Percentiles rank a stretch among this genome's conserved stretches.
Evolutionary conservation across 2,888 invertebrate genomes (phyloP).

Genomic region (Podotricha telesiphe): DNA sequence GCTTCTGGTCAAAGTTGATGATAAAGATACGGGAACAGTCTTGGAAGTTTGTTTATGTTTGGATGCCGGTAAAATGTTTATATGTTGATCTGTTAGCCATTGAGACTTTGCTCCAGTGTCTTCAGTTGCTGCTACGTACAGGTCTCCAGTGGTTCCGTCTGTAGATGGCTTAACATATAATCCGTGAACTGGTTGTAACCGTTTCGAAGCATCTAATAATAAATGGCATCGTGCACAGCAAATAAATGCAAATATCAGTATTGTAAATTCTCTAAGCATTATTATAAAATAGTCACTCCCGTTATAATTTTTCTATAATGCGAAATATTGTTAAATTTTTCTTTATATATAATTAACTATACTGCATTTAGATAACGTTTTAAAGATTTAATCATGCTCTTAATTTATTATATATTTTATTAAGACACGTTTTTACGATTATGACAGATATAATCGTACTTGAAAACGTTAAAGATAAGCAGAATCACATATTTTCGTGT

Average conservation of each 20-base stretch:
- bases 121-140: constrained; percentile 77
- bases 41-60: constrained; percentile 51
- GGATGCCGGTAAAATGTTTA: constrained; percentile 63
- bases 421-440: constrained; percentile 45
- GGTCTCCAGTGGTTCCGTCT: constrained; percentile 73
- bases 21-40: constrained; percentile 49
- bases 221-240: constrained; percentile 51
- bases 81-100: constrained; percentile 72
- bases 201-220: constrained; percentile 56
- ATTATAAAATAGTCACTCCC: constrained; percentile 10
- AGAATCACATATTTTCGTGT: constrained; percentile 1
- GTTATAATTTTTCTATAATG: background rate
- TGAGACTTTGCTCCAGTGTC: constrained; percentile 68
- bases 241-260: constrained; percentile 41
- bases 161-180: constrained; percentile 72
- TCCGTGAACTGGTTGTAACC: constrained; percentile 72
- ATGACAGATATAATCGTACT: constrained; percentile 6
- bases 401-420: constrained; percentile 25
- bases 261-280: constrained; percentile 28
- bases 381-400: constrained; percentile 29
- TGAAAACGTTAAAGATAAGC: constrained; percentile 38
- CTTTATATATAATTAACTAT: constrained; percentile 29
- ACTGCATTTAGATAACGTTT: constrained; percentile 25
- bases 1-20: constrained; percentile 48
- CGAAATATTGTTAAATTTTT: constrained; percentile 6